Base-by-base conservation (phyloP, 1,140 invertebrate genomes). In the Nomia melanderi region DNA sequence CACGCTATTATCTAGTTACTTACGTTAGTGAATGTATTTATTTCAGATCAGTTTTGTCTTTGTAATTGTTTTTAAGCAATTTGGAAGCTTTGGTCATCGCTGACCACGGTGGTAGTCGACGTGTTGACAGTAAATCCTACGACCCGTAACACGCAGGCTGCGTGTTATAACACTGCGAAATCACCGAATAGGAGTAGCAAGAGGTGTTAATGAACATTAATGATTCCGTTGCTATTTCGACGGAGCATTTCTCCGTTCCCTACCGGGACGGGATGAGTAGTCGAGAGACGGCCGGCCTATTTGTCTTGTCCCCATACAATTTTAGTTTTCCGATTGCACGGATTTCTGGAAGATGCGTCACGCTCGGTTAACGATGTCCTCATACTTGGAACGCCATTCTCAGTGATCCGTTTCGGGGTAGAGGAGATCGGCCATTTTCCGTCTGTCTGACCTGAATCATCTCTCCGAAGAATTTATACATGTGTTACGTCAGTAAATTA, bases 271-370 rank as follows among this genome's bases (percentile, higher is more conserved):
- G 44, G 39, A 75, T 41, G 72, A 75, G 47, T 41, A 67, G 63
- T 36, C 63, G 72, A 76, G 54, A 31, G 64, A 59, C 54, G 53
- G n/a, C 11, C 39, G 23, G 41, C 29, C 41, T 69, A 69, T 76
- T 29, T 17, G 64, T 59, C 73, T 76, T 67, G 54, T 69, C 27
- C 54, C 54, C 44, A 59, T n/a, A 66, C 73, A 39, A 76, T 76
- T 76, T 76, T 76, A 66, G 73, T 69, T 69, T 76, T 76, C 73
- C 41, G 57, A 76, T 69, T 59, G 73, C 73, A 59, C 64, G 60
- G 50, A 76, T 69, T 65, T 69, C 64, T 76, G 54, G 73, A 69
- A 76, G 73, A 76, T 76, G 73, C 73, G 73, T 76, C 73, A 76
- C 54, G 31, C 17, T 14, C 57, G 54, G 67, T 66, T 76, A 76